Conservation (phyloP, 2,113 vertebrate genomes). For the Mustela lutreola region DNA sequence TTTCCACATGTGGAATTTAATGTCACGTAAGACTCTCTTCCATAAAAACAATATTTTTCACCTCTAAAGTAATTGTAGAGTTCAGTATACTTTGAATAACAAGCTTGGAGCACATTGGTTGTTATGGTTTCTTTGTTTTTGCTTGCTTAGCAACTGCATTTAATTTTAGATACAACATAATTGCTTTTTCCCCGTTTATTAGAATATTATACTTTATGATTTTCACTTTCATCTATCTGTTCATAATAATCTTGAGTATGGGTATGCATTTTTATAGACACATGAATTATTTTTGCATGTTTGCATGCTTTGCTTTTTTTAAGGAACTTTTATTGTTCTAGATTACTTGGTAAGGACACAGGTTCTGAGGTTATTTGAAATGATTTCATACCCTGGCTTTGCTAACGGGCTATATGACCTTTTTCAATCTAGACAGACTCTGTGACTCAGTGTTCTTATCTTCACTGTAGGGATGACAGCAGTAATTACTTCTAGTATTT, state of each 20-base stretch:
- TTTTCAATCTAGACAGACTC: not conserved
- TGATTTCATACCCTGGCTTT: not conserved
- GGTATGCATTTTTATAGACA: not conserved
- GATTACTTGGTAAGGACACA: not conserved
- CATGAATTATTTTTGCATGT: not conserved
- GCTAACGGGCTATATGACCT: not conserved
- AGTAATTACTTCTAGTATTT: not conserved
- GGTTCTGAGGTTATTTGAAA: not conserved
- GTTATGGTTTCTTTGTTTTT: not conserved
- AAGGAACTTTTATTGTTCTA: not conserved
- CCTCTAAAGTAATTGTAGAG: not conserved
- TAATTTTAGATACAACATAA: not conserved
- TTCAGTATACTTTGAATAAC: not conserved
- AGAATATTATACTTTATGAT: not conserved
- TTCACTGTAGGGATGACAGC: not conserved
- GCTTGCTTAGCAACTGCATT: not conserved
- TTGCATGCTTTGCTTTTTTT: constrained; percentile 1
- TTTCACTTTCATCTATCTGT: not conserved
- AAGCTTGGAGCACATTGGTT: not conserved
- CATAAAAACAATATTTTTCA: not conserved
- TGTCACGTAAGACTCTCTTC: not conserved
- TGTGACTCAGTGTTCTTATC: not conserved
- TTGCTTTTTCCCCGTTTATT: not conserved
- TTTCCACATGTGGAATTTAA: not conserved
- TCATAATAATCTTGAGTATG: not conserved